Evolutionary conservation across 92 coral and sea anemone species (phyloP).

Genomic region (Chrysogorgia sp.): DNA sequence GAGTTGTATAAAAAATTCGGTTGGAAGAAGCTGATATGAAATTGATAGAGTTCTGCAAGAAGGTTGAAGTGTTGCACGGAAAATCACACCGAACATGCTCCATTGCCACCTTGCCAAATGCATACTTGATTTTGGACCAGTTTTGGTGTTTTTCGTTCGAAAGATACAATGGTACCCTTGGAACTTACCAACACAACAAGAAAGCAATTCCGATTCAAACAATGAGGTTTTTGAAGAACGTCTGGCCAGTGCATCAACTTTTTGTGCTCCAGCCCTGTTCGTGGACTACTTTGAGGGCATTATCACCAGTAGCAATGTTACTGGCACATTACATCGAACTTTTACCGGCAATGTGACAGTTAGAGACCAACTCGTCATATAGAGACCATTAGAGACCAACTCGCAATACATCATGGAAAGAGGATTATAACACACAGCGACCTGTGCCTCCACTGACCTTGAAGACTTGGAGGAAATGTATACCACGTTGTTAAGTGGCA

Average conservation of each 20-base stretch:
- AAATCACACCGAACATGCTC: conserved; percentile 66
- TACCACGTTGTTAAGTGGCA: not conserved
- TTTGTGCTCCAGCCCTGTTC: too few species aligned
- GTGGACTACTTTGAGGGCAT: not conserved
- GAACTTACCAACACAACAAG: not conserved
- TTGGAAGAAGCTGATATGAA: conserved; percentile 42
- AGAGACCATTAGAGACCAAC: too few species aligned
- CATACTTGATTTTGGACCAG: not conserved
- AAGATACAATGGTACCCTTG: not conserved
- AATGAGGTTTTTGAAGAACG: conserved; percentile 5
- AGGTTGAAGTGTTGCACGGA: conserved; percentile 55
- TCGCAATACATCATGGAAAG: not conserved
- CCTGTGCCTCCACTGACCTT: not conserved
- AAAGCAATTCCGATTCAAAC: too few species aligned
- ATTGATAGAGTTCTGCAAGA: conserved; percentile 55
- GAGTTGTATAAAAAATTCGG: not conserved
- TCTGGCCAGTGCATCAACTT: too few species aligned
- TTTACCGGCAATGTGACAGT: not conserved
- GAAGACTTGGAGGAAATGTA: not conserved
- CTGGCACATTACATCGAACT: not conserved
- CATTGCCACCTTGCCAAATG: conserved; percentile 4
- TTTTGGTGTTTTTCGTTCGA: not conserved
- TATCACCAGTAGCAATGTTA: not conserved
- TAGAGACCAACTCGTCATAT: not conserved
- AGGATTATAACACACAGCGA: not conserved